A percentile compares a stretch with the other conserved stretches of the same genome.
These are phyloP conservation scores for Corythornis cristatus DNA, from an alignment of 2,113 vertebrate genomes.

Conservation along the genomic window DNA sequence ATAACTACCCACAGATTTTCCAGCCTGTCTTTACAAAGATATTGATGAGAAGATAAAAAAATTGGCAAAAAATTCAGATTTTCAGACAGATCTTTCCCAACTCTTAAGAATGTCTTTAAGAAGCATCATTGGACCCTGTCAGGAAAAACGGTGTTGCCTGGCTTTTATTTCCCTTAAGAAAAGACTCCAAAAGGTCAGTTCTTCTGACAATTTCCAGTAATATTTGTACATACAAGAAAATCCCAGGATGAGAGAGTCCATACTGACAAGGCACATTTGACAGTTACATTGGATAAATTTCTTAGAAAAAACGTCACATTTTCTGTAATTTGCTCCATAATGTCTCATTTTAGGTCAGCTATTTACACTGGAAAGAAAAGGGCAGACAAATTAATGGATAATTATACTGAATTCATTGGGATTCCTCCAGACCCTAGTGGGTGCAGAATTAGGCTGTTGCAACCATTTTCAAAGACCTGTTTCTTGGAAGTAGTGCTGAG, in stretches of 20 bases:
- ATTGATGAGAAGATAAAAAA: background rate
- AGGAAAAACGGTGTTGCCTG: background rate
- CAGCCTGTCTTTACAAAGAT: background rate
- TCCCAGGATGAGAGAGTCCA: background rate
- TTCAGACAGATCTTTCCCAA: background rate
- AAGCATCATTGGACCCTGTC: background rate
- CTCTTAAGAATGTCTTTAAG: background rate
- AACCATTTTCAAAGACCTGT: background rate
- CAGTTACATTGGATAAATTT: background rate
- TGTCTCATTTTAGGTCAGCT: background rate
- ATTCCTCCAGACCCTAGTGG: background rate
- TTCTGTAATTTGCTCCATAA: conserved; percentile 37
- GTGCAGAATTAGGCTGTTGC: background rate
- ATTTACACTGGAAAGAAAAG: background rate
- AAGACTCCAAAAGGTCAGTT: background rate
- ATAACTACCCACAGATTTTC: background rate
- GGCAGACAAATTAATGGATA: background rate
- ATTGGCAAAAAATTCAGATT: background rate
- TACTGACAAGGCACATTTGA: background rate
- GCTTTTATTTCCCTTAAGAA: background rate
- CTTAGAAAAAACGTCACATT: background rate
- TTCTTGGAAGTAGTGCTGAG: background rate
- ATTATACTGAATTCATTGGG: background rate
- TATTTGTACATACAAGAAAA: background rate
- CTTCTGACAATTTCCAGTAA: conserved; percentile 25